phyloP scores from a whole-genome alignment of 2,888 invertebrate species.

The Apodemia mormo region DNA sequence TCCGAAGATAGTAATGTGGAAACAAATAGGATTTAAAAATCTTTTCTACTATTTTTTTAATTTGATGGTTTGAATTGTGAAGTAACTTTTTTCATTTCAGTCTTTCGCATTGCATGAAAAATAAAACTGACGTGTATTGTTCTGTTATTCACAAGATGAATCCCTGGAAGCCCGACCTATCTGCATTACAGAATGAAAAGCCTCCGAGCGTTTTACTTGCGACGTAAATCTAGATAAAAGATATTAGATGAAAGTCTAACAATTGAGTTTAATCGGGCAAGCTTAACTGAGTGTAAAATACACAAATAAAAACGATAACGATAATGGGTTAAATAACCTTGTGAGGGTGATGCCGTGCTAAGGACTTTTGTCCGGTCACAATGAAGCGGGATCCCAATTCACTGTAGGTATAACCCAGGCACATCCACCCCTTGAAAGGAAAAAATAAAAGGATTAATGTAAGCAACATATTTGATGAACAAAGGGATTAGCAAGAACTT shows the following conservation, averaged over 20 bases:
- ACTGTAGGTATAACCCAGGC: conserved; percentile 73
- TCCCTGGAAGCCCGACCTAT: conserved; percentile 10
- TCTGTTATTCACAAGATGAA: conserved; percentile 8
- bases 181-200: conserved; percentile 18
- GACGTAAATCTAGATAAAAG: conserved; percentile 28
- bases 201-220: conserved; percentile 25
- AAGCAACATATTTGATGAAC: too few relatives aligned
- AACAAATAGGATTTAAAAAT: too few relatives aligned
- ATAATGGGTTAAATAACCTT: conserved; percentile 32
- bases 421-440: conserved; percentile 56
- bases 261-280: conserved; percentile 25
- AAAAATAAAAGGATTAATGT: conserved; percentile 37
- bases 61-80: not conserved
- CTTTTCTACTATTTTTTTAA: too few relatives aligned
- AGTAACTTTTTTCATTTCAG: not conserved
- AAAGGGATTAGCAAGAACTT: too few relatives aligned
- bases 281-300: conserved; percentile 29
- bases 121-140: conserved; percentile 11
- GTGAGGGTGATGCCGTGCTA: conserved; percentile 30
- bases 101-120: conserved; percentile 10
- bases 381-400: conserved; percentile 67
- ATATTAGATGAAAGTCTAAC: conserved; percentile 28
- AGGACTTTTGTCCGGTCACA: conserved; percentile 45
- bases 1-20: too few relatives aligned
- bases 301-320: conserved; percentile 19